Conservation (phyloP, 2,113 vertebrate genomes). For the Dicaeum eximium region DNA sequence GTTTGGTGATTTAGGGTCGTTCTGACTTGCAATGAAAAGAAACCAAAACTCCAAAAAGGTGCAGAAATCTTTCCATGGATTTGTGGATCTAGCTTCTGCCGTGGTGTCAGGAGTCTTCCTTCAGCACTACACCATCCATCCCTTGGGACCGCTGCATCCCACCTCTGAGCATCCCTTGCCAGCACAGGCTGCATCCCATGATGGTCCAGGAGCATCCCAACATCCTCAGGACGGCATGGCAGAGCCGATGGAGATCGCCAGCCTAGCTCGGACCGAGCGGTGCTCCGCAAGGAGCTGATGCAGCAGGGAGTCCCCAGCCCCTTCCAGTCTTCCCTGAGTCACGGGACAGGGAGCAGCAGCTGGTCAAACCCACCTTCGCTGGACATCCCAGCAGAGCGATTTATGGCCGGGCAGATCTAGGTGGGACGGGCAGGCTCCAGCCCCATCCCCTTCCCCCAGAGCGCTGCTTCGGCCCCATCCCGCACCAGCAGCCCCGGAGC, state of each 20-base stretch:
- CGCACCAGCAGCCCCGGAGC: fast-evolving
- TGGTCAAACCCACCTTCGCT: background rate
- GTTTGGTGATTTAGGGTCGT: background rate
- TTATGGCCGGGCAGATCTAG: fast-evolving
- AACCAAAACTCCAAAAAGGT: background rate
- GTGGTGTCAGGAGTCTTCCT: background rate
- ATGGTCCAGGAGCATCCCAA: background rate
- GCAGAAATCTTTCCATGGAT: background rate
- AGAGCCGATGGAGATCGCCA: background rate
- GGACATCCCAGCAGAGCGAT: background rate
- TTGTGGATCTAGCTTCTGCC: background rate
- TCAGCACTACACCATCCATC: background rate
- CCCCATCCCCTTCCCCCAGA: background rate
- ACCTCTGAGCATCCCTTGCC: background rate
- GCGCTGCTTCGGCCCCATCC: fast-evolving
- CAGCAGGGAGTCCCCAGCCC: fast-evolving
- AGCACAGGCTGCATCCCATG: background rate
- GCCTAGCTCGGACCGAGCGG: fast-evolving
- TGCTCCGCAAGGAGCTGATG: fast-evolving
- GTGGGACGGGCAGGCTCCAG: fast-evolving
- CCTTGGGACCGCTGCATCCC: background rate
- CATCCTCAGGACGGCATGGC: background rate
- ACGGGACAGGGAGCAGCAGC: background rate
- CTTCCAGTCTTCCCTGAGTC: background rate
- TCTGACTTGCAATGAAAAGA: background rate